Evolutionary conservation across 2,113 vertebrate species (phyloP).

Genomic region (Nipponia nippon): DNA sequence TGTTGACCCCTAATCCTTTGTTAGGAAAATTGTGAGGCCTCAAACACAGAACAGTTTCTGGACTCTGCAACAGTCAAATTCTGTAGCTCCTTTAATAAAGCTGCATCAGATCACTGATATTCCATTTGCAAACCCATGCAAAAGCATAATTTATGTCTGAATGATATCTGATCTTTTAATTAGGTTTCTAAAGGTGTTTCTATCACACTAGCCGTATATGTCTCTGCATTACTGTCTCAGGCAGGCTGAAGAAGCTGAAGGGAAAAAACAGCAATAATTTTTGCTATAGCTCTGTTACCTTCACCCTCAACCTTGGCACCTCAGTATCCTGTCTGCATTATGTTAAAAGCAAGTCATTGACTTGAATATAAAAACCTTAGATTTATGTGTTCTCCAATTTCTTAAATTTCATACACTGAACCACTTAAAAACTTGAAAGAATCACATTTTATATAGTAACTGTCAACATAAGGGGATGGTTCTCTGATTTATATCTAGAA

Average conservation of each 20-base stretch:
- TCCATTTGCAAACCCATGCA: background rate
- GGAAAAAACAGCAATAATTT: background rate
- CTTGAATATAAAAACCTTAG: constrained; percentile 41
- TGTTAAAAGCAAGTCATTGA: constrained; percentile 43
- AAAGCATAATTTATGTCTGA: background rate
- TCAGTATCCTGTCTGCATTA: constrained; percentile 26
- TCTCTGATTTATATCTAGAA: constrained; percentile 57
- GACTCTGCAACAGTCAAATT: background rate
- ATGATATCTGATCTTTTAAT: background rate
- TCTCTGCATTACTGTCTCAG: background rate
- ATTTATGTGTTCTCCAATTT: constrained; percentile 45
- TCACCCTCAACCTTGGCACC: background rate
- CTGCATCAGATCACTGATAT: background rate
- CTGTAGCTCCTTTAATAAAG: background rate
- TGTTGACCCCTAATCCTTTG: background rate
- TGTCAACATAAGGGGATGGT: constrained; percentile 2
- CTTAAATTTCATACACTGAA: constrained; percentile 49
- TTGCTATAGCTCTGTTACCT: background rate
- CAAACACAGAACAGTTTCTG: background rate
- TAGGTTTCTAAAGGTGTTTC: background rate
- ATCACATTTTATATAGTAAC: constrained; percentile 43
- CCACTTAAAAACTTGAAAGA: constrained; percentile 47
- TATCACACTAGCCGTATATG: background rate
- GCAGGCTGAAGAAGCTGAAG: background rate
- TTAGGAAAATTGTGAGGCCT: background rate